phyloP scores from a whole-genome alignment of 1,140 invertebrate genomes.

The Carposina sasakii region DNA sequence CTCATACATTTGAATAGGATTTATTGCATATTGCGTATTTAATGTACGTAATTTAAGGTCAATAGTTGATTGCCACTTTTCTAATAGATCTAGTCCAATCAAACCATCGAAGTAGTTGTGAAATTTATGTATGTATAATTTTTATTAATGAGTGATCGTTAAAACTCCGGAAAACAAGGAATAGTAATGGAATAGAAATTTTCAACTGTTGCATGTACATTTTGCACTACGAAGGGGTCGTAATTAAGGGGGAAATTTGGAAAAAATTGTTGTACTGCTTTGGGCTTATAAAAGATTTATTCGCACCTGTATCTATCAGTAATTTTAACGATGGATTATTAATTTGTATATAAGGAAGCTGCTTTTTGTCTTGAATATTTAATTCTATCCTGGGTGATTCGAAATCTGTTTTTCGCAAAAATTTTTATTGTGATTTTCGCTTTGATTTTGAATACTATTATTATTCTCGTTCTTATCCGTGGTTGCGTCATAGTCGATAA shows the following conservation, averaged over 20 bases:
- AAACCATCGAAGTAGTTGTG: conserved; percentile 18
- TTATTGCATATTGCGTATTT: conserved; percentile 2
- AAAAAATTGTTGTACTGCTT: not conserved
- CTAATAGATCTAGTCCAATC: conserved; percentile 7
- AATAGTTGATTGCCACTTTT: conserved; percentile 9
- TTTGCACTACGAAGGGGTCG: conserved; percentile 4
- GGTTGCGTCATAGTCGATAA: too few relatives aligned
- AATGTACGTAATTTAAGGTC: not conserved
- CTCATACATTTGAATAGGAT: not conserved
- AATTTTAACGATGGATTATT: conserved; percentile 5
- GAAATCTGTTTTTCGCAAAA: not conserved
- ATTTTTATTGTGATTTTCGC: not conserved
- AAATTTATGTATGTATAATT: conserved; percentile 14
- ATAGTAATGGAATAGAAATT: conserved; percentile 6
- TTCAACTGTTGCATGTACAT: conserved; percentile 1
- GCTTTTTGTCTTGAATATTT: conserved; percentile 5
- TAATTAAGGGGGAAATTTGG: not conserved
- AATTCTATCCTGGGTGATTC: conserved; percentile 1
- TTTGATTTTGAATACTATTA: too few relatives aligned
- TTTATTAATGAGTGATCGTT: conserved; percentile 1
- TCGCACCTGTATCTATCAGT: conserved; percentile 5
- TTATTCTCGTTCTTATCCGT: too few relatives aligned
- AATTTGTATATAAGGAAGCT: conserved; percentile 9
- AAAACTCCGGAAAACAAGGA: conserved; percentile 5
- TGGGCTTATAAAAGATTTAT: conserved; percentile 7